Percentiles rank a stretch among this genome's conserved stretches.
Evolutionary conservation across 2,797 vertebrate species (phyloP).

Genomic region (Carduelis carduelis): DNA sequence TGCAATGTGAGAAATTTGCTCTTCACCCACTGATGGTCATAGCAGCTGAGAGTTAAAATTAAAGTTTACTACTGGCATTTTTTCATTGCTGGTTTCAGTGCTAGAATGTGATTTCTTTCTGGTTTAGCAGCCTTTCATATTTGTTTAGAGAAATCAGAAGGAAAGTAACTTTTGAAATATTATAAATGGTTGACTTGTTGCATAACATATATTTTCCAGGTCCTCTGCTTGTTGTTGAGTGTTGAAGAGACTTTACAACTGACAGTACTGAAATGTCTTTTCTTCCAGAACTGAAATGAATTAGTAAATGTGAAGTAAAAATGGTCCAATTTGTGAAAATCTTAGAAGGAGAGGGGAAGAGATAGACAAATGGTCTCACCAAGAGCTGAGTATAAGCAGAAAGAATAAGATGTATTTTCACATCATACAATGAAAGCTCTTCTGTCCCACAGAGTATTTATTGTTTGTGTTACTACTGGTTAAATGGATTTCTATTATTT

Average conservation of each 20-base stretch:
- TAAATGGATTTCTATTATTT: conserved; percentile 29
- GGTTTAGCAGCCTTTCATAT: background rate
- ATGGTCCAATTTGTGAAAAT: background rate
- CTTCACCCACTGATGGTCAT: background rate
- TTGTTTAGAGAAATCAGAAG: conserved; percentile 1
- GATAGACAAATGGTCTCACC: background rate
- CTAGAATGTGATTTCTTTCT: background rate
- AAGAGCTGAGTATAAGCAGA: background rate
- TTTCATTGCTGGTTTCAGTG: background rate
- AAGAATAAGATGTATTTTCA: conserved; percentile 34
- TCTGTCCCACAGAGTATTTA: background rate
- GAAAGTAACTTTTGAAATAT: conserved; percentile 10
- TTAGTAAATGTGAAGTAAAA: conserved; percentile 11
- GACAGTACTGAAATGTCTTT: background rate
- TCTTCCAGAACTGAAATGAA: conserved; percentile 45
- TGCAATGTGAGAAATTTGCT: background rate
- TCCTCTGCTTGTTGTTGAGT: background rate
- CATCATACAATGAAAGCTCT: background rate
- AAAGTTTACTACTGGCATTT: background rate
- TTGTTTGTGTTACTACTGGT: conserved; percentile 11
- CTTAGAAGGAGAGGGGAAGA: background rate
- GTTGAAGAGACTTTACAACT: background rate
- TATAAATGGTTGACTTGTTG: conserved; percentile 3
- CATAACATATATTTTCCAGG: background rate
- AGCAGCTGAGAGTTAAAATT: background rate